Conservation (phyloP, 2,113 vertebrate genomes). For the Fregata magnificens region DNA sequence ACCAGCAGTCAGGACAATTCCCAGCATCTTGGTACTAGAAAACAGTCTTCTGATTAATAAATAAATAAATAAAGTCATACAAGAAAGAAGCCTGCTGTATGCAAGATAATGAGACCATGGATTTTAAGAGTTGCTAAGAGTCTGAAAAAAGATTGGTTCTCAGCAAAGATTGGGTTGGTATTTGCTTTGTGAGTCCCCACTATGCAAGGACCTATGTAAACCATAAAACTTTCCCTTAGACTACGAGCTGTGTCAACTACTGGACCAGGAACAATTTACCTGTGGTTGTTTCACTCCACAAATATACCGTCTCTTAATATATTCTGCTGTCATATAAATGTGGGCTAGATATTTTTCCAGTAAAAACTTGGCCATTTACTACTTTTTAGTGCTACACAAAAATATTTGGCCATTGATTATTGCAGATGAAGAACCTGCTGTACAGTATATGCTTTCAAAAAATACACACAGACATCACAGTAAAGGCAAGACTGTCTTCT, state of each 20-base stretch:
- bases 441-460: not conserved
- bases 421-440: conserved; percentile 3
- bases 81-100: not conserved
- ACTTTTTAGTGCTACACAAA: conserved; percentile 28
- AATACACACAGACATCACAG: not conserved
- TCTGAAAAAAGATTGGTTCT: not conserved
- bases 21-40: not conserved
- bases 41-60: not conserved
- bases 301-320: not conserved
- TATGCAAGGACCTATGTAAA: not conserved
- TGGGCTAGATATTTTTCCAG: not conserved
- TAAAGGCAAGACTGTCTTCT: not conserved
- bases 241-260: not conserved
- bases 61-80: not conserved
- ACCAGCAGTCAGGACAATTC: not conserved
- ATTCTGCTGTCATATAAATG: not conserved
- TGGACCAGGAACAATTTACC: not conserved
- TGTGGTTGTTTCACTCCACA: not conserved
- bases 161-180: not conserved
- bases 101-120: not conserved
- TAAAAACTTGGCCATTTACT: conserved; percentile 4
- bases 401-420: not conserved
- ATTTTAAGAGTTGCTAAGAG: not conserved
- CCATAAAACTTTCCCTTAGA: not conserved
- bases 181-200: not conserved